These are phyloP conservation scores for Colletes gigas DNA, from an alignment of 1,140 invertebrate species.

Conservation along the genomic window DNA sequence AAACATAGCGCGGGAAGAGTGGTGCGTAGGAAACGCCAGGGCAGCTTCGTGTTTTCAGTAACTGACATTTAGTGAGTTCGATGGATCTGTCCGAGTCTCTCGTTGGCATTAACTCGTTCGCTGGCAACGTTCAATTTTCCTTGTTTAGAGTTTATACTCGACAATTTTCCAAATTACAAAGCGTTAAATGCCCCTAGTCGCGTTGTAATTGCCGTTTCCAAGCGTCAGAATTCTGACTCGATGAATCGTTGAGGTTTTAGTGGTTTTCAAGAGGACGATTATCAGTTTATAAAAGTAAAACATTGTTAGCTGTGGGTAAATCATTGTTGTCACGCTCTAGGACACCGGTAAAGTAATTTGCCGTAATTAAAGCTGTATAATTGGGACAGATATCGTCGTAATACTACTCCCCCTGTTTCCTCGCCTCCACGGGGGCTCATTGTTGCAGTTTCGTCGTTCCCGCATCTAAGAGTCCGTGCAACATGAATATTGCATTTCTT, in stretches of 20 bases:
- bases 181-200: no score
- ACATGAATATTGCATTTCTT: not conserved
- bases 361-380: constrained; percentile 68
- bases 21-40: constrained; percentile 40
- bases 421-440: not conserved
- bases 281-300: constrained; percentile 2
- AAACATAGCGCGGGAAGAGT: constrained; percentile 69
- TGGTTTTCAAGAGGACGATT: no score
- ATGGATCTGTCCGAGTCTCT: no score
- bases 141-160: no score
- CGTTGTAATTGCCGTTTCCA: no score
- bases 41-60: constrained; percentile 5
- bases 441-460: constrained; percentile 5
- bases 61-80: not conserved
- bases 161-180: no score
- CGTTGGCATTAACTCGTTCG: no score
- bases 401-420: not conserved
- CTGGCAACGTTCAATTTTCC: no score
- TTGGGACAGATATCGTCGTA: constrained; percentile 63
- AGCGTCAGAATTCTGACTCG: no score
- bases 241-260: not conserved
- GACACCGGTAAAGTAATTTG: constrained; percentile 60
- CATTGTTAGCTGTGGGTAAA: not conserved
- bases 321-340: constrained; percentile 43
- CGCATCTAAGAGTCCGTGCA: constrained; percentile 3